Evolutionary conservation across 2,113 vertebrate genomes (phyloP).

Genomic region (Loxodonta africana): DNA sequence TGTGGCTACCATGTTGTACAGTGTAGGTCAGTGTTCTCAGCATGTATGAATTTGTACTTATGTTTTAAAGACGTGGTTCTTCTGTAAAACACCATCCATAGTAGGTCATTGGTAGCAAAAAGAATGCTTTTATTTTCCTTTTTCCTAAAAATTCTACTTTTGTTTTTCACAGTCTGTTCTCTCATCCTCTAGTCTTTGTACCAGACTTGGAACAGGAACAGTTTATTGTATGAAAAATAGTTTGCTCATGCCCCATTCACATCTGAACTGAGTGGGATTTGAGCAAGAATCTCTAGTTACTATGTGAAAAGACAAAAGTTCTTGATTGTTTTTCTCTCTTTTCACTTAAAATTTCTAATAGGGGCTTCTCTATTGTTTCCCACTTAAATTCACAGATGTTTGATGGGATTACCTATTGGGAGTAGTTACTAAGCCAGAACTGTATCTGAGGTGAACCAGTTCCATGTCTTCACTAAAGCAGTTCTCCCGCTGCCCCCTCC

Average conservation of each 20-base stretch:
- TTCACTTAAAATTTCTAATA: background rate
- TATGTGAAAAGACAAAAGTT: background rate
- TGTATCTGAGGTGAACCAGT: background rate
- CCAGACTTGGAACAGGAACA: background rate
- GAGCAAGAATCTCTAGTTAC: background rate
- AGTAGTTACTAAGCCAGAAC: background rate
- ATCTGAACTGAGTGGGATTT: background rate
- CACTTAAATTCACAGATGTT: background rate
- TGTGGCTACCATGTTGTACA: background rate
- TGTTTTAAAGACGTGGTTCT: background rate
- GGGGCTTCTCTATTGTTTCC: background rate
- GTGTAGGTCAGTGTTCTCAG: background rate
- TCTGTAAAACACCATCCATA: background rate
- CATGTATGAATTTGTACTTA: background rate
- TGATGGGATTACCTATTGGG: accelerated
- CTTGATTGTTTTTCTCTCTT: background rate
- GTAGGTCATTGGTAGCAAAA: background rate
- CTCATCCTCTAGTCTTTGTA: background rate
- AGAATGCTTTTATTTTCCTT: background rate
- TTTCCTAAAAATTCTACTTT: background rate
- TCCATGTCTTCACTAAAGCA: background rate
- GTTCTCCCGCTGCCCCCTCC: background rate
- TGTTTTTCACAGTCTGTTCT: background rate
- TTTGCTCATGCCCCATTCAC: background rate
- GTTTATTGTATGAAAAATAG: background rate